phyloP scores from a whole-genome alignment of 2,888 invertebrate species.

The Euphydryas editha region DNA sequence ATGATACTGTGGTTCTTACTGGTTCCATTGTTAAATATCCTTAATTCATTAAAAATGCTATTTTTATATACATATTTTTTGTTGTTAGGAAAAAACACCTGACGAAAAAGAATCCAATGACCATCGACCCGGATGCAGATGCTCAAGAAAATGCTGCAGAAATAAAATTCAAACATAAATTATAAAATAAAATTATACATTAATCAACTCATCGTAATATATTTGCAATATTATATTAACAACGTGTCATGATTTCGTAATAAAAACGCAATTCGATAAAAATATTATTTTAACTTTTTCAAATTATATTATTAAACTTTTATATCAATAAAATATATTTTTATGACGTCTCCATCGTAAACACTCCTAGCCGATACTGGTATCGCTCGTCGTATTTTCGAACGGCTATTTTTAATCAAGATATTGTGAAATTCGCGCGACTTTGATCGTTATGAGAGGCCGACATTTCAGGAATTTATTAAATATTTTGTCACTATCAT shows the following conservation, averaged over 20 bases:
- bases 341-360: slow-evolving; percentile 59
- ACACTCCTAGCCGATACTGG: slow-evolving; percentile 48
- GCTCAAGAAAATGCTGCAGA: slow-evolving; percentile 33
- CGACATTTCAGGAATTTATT: slow-evolving; percentile 46
- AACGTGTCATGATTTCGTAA: background rate
- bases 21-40: background rate
- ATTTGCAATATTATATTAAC: background rate
- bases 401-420: slow-evolving; percentile 41
- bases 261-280: background rate
- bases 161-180: slow-evolving; percentile 2
- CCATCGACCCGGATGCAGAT: slow-evolving; percentile 28
- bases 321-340: slow-evolving; percentile 61
- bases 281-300: background rate
- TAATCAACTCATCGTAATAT: no score
- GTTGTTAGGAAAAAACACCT: slow-evolving; percentile 20
- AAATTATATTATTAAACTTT: slow-evolving; percentile 42
- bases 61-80: background rate
- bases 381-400: slow-evolving; percentile 54
- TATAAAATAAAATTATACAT: background rate
- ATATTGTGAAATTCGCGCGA: slow-evolving; percentile 41
- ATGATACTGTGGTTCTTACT: no score
- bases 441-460: slow-evolving; percentile 33
- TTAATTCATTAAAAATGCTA: background rate
- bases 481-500: slow-evolving; percentile 48
- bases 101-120: background rate